A percentile compares a stretch with the other conserved stretches of the same genome.
Conservation (phyloP, 1,140 invertebrate genomes). For the Papilio machaon region DNA sequence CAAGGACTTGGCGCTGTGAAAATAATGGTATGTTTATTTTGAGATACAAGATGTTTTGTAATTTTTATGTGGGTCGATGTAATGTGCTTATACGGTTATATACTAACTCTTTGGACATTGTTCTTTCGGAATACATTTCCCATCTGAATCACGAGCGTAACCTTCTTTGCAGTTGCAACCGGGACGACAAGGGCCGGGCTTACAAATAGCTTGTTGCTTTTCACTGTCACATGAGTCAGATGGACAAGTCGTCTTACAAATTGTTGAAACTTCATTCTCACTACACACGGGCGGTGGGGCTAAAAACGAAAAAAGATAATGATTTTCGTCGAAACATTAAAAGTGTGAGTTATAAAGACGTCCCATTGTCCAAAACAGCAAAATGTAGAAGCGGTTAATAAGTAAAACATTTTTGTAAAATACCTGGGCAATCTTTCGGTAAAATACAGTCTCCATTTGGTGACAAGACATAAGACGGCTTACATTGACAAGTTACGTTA, state of each 20-base stretch:
- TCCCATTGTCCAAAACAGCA: too few species aligned
- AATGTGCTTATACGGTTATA: not conserved
- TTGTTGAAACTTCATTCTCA: conserved; percentile 44
- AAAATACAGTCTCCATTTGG: conserved; percentile 49
- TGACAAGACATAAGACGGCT: conserved; percentile 44
- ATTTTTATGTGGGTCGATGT: too few species aligned
- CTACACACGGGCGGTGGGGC: conserved; percentile 36
- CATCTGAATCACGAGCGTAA: conserved; percentile 51
- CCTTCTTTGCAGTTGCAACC: conserved; percentile 59
- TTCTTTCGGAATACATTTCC: conserved; percentile 48
- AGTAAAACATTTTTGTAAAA: too few species aligned
- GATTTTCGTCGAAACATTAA: not conserved
- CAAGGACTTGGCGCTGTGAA: not conserved
- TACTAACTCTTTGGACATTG: conserved; percentile 42
- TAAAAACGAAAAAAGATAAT: conserved; percentile 28
- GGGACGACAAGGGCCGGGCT: conserved; percentile 43
- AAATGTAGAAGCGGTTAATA: too few species aligned
- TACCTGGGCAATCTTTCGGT: not conserved
- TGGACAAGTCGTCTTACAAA: conserved; percentile 44
- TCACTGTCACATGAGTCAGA: conserved; percentile 45
- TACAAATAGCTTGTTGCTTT: conserved; percentile 31
- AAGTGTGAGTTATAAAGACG: not conserved
- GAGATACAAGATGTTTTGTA: too few species aligned
- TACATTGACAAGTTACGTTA: conserved; percentile 46
- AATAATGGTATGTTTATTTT: not conserved